phyloP scores from a whole-genome alignment of 2,113 vertebrate species.

The Eretmodus cyanostictus region DNA sequence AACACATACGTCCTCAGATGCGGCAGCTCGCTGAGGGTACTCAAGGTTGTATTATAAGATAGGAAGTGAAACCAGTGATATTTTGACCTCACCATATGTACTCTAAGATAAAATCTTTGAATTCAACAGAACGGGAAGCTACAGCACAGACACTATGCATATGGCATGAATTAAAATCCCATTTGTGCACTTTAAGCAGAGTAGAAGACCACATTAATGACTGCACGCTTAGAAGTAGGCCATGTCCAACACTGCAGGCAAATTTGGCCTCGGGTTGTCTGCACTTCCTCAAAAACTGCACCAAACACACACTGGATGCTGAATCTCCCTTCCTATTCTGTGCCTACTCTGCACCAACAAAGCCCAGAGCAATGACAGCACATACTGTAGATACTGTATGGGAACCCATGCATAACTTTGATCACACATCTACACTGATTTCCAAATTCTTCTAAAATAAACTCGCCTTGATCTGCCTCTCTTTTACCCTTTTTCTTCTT shows the following conservation, averaged over 20 bases:
- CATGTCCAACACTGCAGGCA: constrained; percentile 54
- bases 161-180: constrained; percentile 39
- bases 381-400: neutral
- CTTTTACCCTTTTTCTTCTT: neutral
- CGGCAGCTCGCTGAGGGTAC: neutral
- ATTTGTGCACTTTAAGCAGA: constrained; percentile 48
- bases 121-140: neutral
- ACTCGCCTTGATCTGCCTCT: neutral
- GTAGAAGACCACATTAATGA: constrained; percentile 41
- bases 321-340: constrained; percentile 18
- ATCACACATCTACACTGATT: neutral
- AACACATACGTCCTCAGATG: constrained; percentile 27
- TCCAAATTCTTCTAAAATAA: neutral
- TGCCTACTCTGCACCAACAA: constrained; percentile 20
- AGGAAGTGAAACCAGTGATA: neutral
- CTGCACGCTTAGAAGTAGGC: constrained; percentile 59
- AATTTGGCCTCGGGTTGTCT: constrained; percentile 55
- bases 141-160: neutral
- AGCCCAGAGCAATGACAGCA: constrained; percentile 8
- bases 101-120: neutral
- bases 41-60: constrained; percentile 41
- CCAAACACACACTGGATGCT: constrained; percentile 20
- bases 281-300: constrained; percentile 55
- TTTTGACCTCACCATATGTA: neutral
- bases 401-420: neutral